These are phyloP conservation scores for Saguinus imperator DNA, from an alignment of 2,113 vertebrate genomes.

Conservation along the genomic window DNA sequence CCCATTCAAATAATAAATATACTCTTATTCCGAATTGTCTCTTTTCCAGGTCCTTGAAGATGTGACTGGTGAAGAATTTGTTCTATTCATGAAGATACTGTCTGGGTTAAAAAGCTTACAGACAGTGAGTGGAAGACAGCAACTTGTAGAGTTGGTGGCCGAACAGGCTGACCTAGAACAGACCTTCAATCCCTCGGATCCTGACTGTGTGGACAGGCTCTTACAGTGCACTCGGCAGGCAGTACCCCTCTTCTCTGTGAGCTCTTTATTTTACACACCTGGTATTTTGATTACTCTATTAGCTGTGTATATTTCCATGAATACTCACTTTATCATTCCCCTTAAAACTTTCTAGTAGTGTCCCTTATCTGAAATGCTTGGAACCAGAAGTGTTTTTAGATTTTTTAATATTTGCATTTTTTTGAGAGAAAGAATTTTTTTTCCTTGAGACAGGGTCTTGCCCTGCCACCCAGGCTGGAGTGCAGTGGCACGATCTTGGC, in stretches of 20 bases:
- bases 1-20: not conserved
- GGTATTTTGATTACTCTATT: not conserved
- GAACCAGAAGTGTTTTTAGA: not conserved
- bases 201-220: slow-evolving; percentile 95
- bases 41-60: slow-evolving; percentile 94
- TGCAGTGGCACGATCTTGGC: too few species aligned
- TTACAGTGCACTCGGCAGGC: slow-evolving; percentile 98
- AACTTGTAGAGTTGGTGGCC: slow-evolving; percentile 95
- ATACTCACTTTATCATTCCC: not conserved
- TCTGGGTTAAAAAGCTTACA: slow-evolving; percentile 93
- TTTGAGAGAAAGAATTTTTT: not conserved
- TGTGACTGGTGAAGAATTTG: slow-evolving; percentile 98
- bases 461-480: too few species aligned
- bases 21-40: slow-evolving; percentile 27
- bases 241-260: slow-evolving; percentile 95
- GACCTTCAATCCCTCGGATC: slow-evolving; percentile 93
- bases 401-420: not conserved
- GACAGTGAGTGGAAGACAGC: slow-evolving; percentile 96
- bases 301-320: not conserved
- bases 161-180: slow-evolving; percentile 97
- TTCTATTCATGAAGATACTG: slow-evolving; percentile 96
- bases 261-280: slow-evolving; percentile 59
- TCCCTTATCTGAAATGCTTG: not conserved
- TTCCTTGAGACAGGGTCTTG: too few species aligned
- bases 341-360: not conserved